Base-by-base conservation (phyloP, 2,888 invertebrate genomes). In the Lacanobia wlatinum region DNA sequence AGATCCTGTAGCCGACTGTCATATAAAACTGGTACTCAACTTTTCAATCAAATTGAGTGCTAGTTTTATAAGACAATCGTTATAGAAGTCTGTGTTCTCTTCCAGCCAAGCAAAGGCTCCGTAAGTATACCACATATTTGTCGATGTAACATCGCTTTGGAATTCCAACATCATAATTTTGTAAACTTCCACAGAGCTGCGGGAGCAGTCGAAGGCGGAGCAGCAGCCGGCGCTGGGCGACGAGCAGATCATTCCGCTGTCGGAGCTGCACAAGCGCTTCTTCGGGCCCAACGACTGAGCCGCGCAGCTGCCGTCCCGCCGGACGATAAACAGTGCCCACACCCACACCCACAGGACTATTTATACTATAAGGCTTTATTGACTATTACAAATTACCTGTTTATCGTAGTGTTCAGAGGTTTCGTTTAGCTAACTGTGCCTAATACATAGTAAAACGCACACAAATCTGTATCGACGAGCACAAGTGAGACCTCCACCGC, bases 201-300 rank as follows among this genome's bases (percentile, higher is more conserved):
- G 96, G 14, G 96, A 96, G 53, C 94, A 95, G 69, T 95, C 95
- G 0, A 94, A 93, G 59, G 88, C 94, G 2, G 95, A 95, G 72
- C 93, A 93, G 82, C 95, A 95, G 82, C 94, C 94, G 21, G 92
- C 93, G 16, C 84, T 95, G 0, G 95, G 94, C 12, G 92, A 93
- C 80, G 96, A 96, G 82, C 90, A 93, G 56, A 90, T 94, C 70
- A 82, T 96, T 72, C 92, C 96, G 0, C 90, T 96, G 0, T 85
- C 86, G 0, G 92, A 94, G 70, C 90, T 96, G 18, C 92, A 90
- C 73, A 90, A 89, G 34, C 88, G 90, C 83, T 90, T 95, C 87
- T 92, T 92, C 82, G 87, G 84, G 4, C 86, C 90, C 83, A 89
- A 90, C 88, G 91, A 91, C 89, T 93, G 92, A 92, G 73, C 28